A percentile compares a stretch with the other conserved stretches of the same genome.
These are phyloP conservation scores for Orius insidiosus DNA, from an alignment of 1,140 invertebrate genomes.

Conservation along the genomic window DNA sequence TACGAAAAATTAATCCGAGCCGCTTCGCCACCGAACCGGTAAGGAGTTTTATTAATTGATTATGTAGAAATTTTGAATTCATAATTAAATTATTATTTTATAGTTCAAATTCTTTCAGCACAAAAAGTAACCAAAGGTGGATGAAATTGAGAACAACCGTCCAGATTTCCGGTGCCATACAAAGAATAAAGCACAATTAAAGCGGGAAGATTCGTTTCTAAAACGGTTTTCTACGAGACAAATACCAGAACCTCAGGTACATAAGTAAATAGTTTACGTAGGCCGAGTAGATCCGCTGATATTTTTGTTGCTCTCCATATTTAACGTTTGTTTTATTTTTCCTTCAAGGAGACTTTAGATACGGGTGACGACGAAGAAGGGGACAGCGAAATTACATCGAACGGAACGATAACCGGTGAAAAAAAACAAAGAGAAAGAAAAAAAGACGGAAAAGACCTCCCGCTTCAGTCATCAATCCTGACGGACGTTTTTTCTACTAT, in stretches of 20 bases:
- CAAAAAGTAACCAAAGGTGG: slow-evolving; percentile 82
- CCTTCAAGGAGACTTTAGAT: slow-evolving; percentile 45
- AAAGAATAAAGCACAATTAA: slow-evolving; percentile 61
- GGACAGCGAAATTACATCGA: slow-evolving; percentile 5
- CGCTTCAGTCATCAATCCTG: slow-evolving; percentile 81
- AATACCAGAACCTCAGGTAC: slow-evolving; percentile 60
- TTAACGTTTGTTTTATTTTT: slow-evolving; percentile 7
- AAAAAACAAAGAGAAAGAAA: slow-evolving; percentile 32
- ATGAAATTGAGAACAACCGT: slow-evolving; percentile 85
- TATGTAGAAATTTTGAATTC: no score
- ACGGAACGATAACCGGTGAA: slow-evolving; percentile 35
- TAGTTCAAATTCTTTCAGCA: slow-evolving; percentile 35
- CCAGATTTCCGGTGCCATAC: slow-evolving; percentile 74
- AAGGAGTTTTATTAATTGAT: no score
- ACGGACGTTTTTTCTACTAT: slow-evolving; percentile 89
- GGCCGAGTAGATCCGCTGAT: background rate
- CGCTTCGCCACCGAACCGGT: no score
- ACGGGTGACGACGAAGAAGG: slow-evolving; percentile 30
- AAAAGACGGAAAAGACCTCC: slow-evolving; percentile 44
- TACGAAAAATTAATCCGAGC: background rate
- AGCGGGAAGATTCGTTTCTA: slow-evolving; percentile 86
- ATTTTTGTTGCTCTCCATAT: background rate
- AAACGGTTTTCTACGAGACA: slow-evolving; percentile 85
- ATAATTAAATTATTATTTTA: background rate
- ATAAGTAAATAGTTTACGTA: background rate